Evolutionary conservation across 2,113 vertebrate species (phyloP).

Genomic region (Sylvicapra grimmia): DNA sequence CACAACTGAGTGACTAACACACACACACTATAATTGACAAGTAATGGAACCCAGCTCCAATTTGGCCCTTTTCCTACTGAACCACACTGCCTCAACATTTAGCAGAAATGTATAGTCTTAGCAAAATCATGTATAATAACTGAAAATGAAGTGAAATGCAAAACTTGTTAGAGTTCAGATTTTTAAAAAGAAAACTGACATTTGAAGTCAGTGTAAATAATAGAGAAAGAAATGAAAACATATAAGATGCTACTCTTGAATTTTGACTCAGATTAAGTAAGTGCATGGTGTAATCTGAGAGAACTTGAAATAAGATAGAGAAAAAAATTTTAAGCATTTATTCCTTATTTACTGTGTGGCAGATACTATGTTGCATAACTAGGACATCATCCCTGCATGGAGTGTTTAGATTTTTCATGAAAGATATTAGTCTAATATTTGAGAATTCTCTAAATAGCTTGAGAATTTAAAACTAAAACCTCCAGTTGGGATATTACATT

Average conservation of each 20-base stretch:
- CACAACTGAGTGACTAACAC: background rate
- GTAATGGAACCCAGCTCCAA: background rate
- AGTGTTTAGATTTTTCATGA: background rate
- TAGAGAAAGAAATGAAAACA: background rate
- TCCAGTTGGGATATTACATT: background rate
- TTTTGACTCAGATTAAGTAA: background rate
- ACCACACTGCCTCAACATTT: background rate
- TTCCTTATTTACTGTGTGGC: background rate
- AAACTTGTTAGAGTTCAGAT: background rate
- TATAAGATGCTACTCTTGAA: background rate
- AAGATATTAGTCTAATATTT: background rate
- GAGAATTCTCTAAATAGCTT: background rate
- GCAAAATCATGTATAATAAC: background rate
- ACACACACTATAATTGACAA: background rate
- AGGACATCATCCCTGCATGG: background rate
- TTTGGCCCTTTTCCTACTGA: background rate
- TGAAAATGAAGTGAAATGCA: background rate
- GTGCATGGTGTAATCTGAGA: background rate
- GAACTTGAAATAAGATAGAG: background rate
- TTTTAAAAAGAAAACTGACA: background rate
- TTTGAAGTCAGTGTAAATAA: background rate
- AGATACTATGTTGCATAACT: background rate
- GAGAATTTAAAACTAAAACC: background rate
- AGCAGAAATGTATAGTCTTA: background rate
- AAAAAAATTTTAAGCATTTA: background rate